A percentile compares a stretch with the other conserved stretches of the same genome.
Evolutionary conservation across 2,113 vertebrate genomes (phyloP).

Genomic region (Collichthys lucidus): DNA sequence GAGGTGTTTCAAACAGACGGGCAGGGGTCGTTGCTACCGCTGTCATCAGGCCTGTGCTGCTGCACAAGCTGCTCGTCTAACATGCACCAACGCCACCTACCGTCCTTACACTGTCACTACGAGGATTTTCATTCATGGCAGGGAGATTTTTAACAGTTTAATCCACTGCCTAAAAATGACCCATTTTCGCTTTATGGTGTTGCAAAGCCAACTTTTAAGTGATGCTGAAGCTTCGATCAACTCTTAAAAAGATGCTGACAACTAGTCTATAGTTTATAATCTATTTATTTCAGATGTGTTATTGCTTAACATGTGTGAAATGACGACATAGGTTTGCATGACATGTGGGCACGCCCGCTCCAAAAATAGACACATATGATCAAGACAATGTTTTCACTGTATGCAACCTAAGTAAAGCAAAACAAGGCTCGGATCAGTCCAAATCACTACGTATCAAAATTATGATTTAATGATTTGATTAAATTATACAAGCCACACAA

Average conservation of each 20-base stretch:
- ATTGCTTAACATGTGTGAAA: neutral
- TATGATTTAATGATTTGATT: slow-evolving; percentile 19
- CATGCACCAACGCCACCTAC: slow-evolving; percentile 35
- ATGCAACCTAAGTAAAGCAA: neutral
- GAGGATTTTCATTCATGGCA: no score
- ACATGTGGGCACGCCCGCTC: neutral
- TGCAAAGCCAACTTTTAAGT: neutral
- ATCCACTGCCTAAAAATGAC: neutral
- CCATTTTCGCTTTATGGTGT: neutral
- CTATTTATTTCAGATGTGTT: slow-evolving; percentile 26
- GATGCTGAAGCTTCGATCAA: no score
- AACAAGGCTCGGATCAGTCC: neutral
- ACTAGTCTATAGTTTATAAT: neutral
- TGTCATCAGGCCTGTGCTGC: slow-evolving; percentile 36
- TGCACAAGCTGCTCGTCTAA: neutral
- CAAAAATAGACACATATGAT: neutral
- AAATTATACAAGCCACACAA: slow-evolving; percentile 5
- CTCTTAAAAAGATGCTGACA: neutral
- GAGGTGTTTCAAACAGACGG: slow-evolving; percentile 1
- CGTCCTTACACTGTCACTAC: neutral
- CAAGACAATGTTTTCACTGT: neutral
- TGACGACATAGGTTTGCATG: neutral
- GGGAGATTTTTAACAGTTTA: neutral
- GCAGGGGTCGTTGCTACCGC: slow-evolving; percentile 10
- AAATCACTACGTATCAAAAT: neutral